phyloP scores from a whole-genome alignment of 2,888 invertebrate species.

The Sabatieria punctata region DNA sequence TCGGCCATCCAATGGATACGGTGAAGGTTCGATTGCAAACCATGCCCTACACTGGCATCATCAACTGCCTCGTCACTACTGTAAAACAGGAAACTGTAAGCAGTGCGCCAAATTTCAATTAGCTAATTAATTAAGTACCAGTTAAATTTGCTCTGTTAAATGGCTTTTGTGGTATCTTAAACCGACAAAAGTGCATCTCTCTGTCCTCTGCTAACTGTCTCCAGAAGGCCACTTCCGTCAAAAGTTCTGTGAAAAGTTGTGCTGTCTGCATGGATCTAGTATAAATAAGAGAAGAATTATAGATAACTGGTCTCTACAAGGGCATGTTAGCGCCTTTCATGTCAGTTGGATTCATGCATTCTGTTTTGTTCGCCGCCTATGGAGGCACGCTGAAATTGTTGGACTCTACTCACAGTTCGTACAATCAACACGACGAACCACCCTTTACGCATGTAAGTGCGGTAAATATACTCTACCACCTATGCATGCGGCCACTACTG shows the following conservation, averaged over 20 bases:
- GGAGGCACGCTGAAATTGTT: constrained; percentile 35
- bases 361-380: constrained; percentile 52
- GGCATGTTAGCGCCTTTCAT: constrained; percentile 50
- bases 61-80: constrained; percentile 17
- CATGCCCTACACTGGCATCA: constrained; percentile 16
- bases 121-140: too few relatives aligned
- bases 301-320: constrained; percentile 46
- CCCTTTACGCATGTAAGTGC: too few relatives aligned
- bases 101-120: not conserved
- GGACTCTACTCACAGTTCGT: not conserved
- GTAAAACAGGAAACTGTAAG: constrained; percentile 18
- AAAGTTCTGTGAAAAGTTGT: not conserved
- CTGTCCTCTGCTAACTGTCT: not conserved
- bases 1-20: constrained; percentile 37
- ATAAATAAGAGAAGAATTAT: constrained; percentile 13
- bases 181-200: not conserved
- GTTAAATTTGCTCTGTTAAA: too few relatives aligned
- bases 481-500: too few relatives aligned
- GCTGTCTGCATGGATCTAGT: too few relatives aligned
- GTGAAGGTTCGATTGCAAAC: constrained; percentile 32
- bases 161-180: not conserved
- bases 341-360: constrained; percentile 47
- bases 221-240: not conserved
- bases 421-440: too few relatives aligned
- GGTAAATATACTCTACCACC: too few relatives aligned